Conservation (phyloP, 2,888 invertebrate species). For the Celastrina argiolus region DNA sequence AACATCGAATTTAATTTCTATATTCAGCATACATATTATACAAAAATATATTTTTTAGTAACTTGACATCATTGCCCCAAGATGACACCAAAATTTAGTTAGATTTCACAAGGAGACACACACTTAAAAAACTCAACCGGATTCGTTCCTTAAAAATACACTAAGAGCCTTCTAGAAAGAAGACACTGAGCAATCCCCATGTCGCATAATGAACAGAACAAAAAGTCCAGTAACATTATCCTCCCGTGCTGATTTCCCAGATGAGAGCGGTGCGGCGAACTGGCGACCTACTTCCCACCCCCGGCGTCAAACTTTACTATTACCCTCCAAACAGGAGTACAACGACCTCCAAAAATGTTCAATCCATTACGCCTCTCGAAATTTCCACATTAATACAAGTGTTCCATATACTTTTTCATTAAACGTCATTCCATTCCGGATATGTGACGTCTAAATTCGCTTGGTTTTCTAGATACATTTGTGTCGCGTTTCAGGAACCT, state of each 20-base stretch:
- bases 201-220: neutral
- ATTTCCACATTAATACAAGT: neutral
- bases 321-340: neutral
- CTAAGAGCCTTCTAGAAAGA: neutral
- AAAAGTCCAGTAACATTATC: slow-evolving; percentile 2
- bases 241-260: slow-evolving; percentile 5
- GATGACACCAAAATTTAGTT: neutral
- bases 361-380: neutral
- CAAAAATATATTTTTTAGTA: no score
- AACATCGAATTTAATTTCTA: no score
- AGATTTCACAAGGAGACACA: neutral
- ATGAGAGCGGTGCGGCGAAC: neutral
- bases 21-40: no score
- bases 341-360: neutral
- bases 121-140: neutral
- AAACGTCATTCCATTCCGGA: neutral
- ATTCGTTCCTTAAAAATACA: neutral
- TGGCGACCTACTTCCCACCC: slow-evolving; percentile 16
- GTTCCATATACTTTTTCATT: slow-evolving; percentile 1
- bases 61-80: neutral
- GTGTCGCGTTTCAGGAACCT: no score
- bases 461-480: no score
- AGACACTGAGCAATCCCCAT: no score
- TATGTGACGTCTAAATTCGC: neutral
- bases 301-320: neutral